Evolutionary conservation across 2,113 vertebrate genomes (phyloP).

Genomic region (Cynopterus brachyotis): DNA sequence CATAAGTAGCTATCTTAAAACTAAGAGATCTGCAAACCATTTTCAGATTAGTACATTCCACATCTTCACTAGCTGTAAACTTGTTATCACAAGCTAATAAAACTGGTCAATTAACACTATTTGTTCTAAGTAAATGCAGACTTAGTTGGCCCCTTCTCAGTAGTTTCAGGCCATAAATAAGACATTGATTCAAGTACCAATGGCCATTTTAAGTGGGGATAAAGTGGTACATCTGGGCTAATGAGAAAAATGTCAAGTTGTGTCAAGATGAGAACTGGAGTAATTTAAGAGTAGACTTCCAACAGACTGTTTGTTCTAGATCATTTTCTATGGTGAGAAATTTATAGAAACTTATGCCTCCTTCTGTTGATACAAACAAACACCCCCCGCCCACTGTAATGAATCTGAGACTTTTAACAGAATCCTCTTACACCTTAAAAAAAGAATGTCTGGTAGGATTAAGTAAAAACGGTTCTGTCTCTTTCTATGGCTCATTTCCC

Average conservation of each 20-base stretch:
- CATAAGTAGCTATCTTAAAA: conserved; percentile 69
- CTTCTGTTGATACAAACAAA: not conserved
- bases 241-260: conserved; percentile 23
- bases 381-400: not conserved
- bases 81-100: conserved; percentile 77
- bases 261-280: conserved; percentile 5
- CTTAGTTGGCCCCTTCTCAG: conserved; percentile 64
- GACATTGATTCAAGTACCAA: conserved; percentile 24
- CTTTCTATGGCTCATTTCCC: conserved; percentile 9
- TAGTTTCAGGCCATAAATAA: conserved; percentile 45
- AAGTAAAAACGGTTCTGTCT: not conserved
- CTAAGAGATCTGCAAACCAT: conserved; percentile 67
- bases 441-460: not conserved
- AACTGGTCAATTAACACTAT: conserved; percentile 78
- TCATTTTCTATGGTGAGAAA: conserved; percentile 20
- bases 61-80: conserved; percentile 84
- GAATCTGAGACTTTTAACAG: not conserved
- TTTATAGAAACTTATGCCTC: not conserved
- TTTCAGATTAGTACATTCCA: conserved; percentile 78
- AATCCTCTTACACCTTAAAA: conserved; percentile 1
- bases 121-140: conserved; percentile 64
- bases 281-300: conserved; percentile 38
- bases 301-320: not conserved
- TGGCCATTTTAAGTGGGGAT: conserved; percentile 40
- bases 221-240: not conserved